phyloP scores from a whole-genome alignment of 1,140 invertebrate species.

The Lerema accius region DNA sequence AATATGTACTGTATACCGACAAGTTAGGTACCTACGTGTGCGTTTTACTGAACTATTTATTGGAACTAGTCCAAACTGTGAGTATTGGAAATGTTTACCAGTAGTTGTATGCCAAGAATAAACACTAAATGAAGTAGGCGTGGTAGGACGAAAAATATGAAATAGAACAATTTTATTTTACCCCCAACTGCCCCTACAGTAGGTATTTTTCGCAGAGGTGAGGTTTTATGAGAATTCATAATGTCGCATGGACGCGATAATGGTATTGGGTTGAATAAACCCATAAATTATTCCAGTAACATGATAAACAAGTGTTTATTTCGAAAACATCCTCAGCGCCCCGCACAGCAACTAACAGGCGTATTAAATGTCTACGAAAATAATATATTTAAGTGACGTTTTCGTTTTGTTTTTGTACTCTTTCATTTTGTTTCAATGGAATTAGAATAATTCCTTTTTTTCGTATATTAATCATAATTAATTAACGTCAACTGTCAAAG shows the following conservation, averaged over 20 bases:
- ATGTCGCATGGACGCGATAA: neutral
- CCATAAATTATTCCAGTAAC: neutral
- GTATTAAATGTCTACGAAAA: too few relatives aligned
- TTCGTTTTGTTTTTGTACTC: too few relatives aligned
- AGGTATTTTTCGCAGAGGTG: neutral
- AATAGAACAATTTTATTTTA: too few relatives aligned
- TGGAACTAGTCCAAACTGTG: slow-evolving; percentile 64
- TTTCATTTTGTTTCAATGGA: too few relatives aligned
- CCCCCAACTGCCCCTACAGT: neutral
- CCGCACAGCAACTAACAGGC: neutral
- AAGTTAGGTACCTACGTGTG: too few relatives aligned
- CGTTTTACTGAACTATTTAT: slow-evolving; percentile 43
- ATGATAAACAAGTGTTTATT: neutral
- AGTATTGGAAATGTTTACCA: slow-evolving; percentile 55
- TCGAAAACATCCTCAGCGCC: neutral
- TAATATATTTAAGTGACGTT: too few relatives aligned
- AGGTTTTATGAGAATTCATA: neutral
- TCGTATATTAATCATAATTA: too few relatives aligned
- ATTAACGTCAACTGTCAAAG: too few relatives aligned
- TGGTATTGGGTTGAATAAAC: neutral
- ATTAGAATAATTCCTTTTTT: too few relatives aligned
- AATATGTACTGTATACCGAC: neutral
- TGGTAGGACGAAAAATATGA: slow-evolving; percentile 13
- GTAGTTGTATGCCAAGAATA: slow-evolving; percentile 57
- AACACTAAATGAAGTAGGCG: slow-evolving; percentile 44